Percentiles rank a stretch among this genome's conserved stretches.
Conservation (phyloP, 2,113 vertebrate species). For the Tursiops truncatus region DNA sequence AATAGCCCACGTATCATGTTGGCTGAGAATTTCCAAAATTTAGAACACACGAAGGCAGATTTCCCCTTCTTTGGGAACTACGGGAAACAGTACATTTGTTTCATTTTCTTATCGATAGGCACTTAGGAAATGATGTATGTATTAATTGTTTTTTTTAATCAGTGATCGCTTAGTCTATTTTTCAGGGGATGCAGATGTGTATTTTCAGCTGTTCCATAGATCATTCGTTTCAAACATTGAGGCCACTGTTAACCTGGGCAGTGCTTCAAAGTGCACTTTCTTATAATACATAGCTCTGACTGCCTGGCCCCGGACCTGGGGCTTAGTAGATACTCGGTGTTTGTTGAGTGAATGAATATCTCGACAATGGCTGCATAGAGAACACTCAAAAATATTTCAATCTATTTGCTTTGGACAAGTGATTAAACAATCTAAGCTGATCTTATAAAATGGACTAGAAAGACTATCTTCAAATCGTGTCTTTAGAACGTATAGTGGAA, state of each 20-base stretch:
- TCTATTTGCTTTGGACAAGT: slow-evolving; percentile 33
- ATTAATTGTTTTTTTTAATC: neutral
- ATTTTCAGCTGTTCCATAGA: neutral
- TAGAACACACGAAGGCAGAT: neutral
- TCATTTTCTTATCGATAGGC: neutral
- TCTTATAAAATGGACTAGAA: neutral
- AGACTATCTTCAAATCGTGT: neutral
- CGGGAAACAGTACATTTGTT: neutral
- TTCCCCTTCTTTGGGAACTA: neutral
- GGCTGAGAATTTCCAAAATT: neutral
- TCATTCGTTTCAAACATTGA: neutral
- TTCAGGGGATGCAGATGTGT: neutral
- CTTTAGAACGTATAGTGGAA: neutral
- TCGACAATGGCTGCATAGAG: neutral
- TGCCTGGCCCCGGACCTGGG: neutral
- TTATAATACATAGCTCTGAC: neutral
- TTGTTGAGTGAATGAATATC: neutral
- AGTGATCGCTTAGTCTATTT: neutral
- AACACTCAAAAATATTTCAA: neutral
- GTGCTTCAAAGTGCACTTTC: neutral
- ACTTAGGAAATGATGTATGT: neutral
- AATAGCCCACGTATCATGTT: neutral
- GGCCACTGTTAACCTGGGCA: neutral
- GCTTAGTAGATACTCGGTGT: neutral
- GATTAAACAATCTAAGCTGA: slow-evolving; percentile 2